phyloP scores from a whole-genome alignment of 2,888 invertebrate genomes.

The Ashinkailepas kermadecensis region DNA sequence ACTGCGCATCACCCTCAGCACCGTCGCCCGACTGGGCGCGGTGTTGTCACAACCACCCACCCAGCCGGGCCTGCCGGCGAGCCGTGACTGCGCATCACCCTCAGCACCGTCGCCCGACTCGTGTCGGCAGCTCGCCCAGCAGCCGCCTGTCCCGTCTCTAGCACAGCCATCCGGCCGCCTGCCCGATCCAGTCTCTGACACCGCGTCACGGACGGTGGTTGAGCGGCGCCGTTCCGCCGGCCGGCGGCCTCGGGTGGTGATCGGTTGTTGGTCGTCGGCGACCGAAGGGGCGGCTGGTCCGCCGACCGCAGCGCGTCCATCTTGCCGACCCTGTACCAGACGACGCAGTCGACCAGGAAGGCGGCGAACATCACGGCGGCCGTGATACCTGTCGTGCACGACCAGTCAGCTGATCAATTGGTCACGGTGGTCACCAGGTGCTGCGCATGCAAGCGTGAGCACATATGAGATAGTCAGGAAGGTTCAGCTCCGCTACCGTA shows the following conservation, averaged over 20 bases:
- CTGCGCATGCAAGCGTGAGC: too few species aligned
- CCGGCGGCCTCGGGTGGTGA: neutral
- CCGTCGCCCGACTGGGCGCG: neutral
- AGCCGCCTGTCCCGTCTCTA: too few species aligned
- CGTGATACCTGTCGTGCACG: slow-evolving; percentile 60
- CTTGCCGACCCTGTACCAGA: slow-evolving; percentile 68
- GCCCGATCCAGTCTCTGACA: neutral
- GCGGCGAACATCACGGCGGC: slow-evolving; percentile 76
- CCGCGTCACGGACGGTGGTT: neutral
- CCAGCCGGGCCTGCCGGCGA: too few species aligned
- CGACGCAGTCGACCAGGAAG: slow-evolving; percentile 77
- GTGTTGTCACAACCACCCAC: too few species aligned
- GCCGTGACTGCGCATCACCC: too few species aligned
- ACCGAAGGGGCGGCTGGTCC: neutral
- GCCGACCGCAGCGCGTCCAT: neutral
- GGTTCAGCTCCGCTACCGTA: too few species aligned
- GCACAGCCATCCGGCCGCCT: too few species aligned
- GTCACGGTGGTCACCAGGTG: neutral
- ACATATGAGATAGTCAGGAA: too few species aligned
- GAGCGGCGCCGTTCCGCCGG: neutral
- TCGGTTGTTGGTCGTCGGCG: neutral
- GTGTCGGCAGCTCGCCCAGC: too few species aligned
- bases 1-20: too few species aligned
- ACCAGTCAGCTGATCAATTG: neutral
- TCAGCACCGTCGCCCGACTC: too few species aligned